These are phyloP conservation scores for Trachops cirrhosus DNA, from an alignment of 2,797 vertebrate species.

Conservation along the genomic window DNA sequence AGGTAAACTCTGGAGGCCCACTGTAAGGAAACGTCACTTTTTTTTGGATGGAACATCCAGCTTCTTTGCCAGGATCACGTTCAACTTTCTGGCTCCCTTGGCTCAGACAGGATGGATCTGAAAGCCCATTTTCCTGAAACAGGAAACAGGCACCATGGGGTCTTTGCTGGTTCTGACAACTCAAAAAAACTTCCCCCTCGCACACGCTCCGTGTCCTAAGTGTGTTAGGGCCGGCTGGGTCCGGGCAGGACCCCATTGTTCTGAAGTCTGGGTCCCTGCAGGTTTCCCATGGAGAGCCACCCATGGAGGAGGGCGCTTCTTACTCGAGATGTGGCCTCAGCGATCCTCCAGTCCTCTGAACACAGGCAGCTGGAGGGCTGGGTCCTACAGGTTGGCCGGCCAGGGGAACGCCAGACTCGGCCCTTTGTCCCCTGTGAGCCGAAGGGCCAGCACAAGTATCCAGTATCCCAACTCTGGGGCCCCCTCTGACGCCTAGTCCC, in stretches of 20 bases:
- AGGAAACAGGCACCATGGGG: neutral
- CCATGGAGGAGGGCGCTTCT: neutral
- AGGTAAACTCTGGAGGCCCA: neutral
- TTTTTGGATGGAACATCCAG: slow-evolving; percentile 27
- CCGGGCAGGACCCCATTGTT: neutral
- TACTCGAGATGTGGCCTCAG: neutral
- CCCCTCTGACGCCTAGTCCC: neutral
- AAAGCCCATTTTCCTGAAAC: slow-evolving; percentile 18
- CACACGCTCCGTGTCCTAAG: rapidly evolving
- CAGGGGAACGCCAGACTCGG: neutral
- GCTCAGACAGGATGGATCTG: neutral
- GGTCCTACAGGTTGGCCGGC: neutral
- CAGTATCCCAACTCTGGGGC: neutral
- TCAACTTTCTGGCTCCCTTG: slow-evolving; percentile 14
- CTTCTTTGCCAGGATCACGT: slow-evolving; percentile 40
- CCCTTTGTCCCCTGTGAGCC: neutral
- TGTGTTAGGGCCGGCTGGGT: neutral
- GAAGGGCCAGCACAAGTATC: neutral
- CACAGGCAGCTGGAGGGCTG: neutral
- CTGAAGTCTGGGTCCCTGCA: neutral
- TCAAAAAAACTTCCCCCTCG: no score
- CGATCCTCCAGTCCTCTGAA: neutral
- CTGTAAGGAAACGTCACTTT: neutral
- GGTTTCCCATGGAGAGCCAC: neutral
- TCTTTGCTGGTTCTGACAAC: neutral